Evolutionary conservation across 2,113 vertebrate genomes (phyloP).

Genomic region (Epinephelus lanceolatus): DNA sequence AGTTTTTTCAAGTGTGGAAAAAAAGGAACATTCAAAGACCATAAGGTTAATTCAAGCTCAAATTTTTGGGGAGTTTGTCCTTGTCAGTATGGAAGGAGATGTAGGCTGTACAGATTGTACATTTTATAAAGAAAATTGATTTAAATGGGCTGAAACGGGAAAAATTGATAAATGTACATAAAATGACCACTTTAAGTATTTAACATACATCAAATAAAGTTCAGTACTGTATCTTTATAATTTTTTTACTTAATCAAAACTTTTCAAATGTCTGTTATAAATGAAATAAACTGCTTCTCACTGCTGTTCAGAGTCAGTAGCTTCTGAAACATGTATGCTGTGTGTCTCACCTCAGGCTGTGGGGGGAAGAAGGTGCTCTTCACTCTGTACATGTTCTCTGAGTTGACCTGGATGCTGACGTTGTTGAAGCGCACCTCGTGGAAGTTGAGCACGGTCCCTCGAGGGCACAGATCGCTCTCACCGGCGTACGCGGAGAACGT

Average conservation of each 20-base stretch:
- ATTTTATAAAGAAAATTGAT: background rate
- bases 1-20: no score
- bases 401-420: slow-evolving; percentile 79
- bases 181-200: background rate
- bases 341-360: slow-evolving; percentile 78
- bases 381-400: slow-evolving; percentile 74
- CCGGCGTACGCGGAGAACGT: slow-evolving; percentile 85
- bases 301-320: background rate
- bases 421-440: slow-evolving; percentile 77
- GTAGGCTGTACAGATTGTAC: no score
- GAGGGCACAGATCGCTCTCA: slow-evolving; percentile 83
- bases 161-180: background rate
- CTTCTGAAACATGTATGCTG: background rate
- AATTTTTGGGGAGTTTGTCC: no score
- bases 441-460: slow-evolving; percentile 51
- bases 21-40: no score
- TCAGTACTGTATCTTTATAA: background rate
- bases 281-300: background rate
- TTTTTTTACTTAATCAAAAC: no score
- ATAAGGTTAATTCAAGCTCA: no score
- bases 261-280: background rate
- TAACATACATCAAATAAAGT: no score
- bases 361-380: slow-evolving; percentile 82
- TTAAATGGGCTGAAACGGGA: background rate
- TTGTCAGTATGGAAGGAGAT: no score